phyloP scores from a whole-genome alignment of 2,113 vertebrate species.

The Poecile atricapillus region DNA sequence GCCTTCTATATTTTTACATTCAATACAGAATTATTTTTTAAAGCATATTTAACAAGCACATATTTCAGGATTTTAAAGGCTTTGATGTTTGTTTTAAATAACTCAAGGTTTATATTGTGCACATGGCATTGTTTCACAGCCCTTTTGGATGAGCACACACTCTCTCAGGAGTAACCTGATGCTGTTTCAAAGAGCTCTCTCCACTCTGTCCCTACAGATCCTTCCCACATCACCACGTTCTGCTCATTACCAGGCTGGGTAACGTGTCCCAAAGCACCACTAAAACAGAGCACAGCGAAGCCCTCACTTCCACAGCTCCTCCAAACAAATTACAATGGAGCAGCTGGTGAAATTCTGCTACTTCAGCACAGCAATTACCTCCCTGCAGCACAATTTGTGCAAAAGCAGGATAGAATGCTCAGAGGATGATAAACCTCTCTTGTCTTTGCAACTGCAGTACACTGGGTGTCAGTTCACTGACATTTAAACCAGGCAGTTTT shows the following conservation, averaged over 20 bases:
- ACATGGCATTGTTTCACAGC: not conserved
- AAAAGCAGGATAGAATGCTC: not conserved
- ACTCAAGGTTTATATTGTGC: not conserved
- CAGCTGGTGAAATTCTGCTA: not conserved
- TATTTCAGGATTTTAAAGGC: not conserved
- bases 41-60: not conserved
- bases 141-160: not conserved
- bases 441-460: not conserved
- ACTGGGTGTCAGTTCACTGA: not conserved
- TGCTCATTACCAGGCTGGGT: not conserved
- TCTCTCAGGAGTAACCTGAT: not conserved
- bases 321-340: not conserved
- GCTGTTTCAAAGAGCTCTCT: not conserved
- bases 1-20: not conserved
- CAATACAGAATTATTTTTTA: not conserved
- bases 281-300: not conserved
- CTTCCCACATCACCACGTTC: not conserved
- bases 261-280: not conserved
- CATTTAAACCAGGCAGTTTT: not conserved
- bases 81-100: not conserved
- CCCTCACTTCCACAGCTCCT: not conserved
- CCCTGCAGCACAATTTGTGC: not conserved
- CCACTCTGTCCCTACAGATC: not conserved
- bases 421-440: not conserved
- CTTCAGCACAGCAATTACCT: not conserved